Percentiles rank a stretch among this genome's conserved stretches.
Evolutionary conservation across 1,140 invertebrate genomes (phyloP).

Genomic region (Drosophila littoralis): DNA sequence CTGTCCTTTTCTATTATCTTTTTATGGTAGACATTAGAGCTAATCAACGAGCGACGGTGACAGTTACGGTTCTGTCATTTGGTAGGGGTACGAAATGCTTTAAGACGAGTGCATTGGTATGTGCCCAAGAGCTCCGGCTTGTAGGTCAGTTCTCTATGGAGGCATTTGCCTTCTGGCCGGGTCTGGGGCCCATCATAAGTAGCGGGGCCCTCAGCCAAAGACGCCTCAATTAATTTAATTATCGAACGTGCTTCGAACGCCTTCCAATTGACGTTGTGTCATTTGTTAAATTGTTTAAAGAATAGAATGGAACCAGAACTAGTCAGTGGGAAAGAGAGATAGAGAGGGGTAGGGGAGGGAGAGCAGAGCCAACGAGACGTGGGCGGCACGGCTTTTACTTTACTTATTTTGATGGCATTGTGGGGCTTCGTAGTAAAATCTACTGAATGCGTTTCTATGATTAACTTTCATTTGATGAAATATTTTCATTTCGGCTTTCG

Average conservation of each 20-base stretch:
- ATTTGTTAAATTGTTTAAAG: slow-evolving; percentile 55
- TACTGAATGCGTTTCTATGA: slow-evolving; percentile 56
- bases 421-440: slow-evolving; percentile 47
- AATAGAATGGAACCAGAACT: slow-evolving; percentile 4
- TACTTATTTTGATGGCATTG: slow-evolving; percentile 48
- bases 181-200: slow-evolving; percentile 15
- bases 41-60: slow-evolving; percentile 32
- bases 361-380: neutral
- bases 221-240: slow-evolving; percentile 53
- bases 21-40: slow-evolving; percentile 40
- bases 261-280: slow-evolving; percentile 46
- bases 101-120: slow-evolving; percentile 25
- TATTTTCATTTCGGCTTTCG: slow-evolving; percentile 47
- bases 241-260: slow-evolving; percentile 46
- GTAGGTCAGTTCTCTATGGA: slow-evolving; percentile 25
- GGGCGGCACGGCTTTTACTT: slow-evolving; percentile 38
- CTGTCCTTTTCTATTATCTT: slow-evolving; percentile 15
- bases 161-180: slow-evolving; percentile 19
- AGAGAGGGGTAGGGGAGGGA: neutral
- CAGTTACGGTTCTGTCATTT: slow-evolving; percentile 32
- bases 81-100: slow-evolving; percentile 22
- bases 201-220: slow-evolving; percentile 18
- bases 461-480: slow-evolving; percentile 56
- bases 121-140: slow-evolving; percentile 4
- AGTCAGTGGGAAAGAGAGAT: neutral